Percentiles rank a stretch among this genome's conserved stretches.
phyloP scores from a whole-genome alignment of 2,113 vertebrate species.

The Capreolus pygargus region DNA sequence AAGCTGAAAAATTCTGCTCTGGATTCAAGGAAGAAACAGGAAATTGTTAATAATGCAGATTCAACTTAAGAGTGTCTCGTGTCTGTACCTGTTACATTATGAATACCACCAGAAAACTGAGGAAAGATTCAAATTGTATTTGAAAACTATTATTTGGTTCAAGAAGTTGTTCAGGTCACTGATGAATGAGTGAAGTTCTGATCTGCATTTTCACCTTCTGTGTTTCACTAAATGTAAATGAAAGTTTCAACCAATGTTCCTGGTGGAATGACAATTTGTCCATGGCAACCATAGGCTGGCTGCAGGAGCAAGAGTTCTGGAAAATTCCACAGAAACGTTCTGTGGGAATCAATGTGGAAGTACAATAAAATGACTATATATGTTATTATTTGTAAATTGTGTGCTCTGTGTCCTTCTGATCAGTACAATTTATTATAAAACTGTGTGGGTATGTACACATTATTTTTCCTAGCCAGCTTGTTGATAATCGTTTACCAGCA shows the following conservation, averaged over 20 bases:
- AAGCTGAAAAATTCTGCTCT: background rate
- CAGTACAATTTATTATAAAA: background rate
- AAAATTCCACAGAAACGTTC: background rate
- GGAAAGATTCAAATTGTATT: background rate
- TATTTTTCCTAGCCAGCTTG: background rate
- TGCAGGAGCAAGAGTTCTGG: background rate
- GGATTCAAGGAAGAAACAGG: background rate
- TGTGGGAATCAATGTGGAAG: background rate
- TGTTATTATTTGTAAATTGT: background rate
- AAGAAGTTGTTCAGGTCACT: background rate
- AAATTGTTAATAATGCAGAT: background rate
- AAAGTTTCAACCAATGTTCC: background rate
- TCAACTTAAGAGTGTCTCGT: background rate
- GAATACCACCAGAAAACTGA: background rate
- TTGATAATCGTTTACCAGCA: background rate
- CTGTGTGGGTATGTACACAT: background rate
- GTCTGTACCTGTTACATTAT: background rate
- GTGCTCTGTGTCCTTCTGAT: background rate
- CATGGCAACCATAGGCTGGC: background rate
- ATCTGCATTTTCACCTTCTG: background rate
- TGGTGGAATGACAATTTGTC: background rate
- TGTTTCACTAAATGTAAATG: background rate
- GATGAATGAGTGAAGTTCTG: background rate
- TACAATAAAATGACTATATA: background rate
- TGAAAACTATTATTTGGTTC: background rate